These are phyloP conservation scores for Chalcis sispes DNA, from an alignment of 2,888 invertebrate genomes.

Conservation along the genomic window DNA sequence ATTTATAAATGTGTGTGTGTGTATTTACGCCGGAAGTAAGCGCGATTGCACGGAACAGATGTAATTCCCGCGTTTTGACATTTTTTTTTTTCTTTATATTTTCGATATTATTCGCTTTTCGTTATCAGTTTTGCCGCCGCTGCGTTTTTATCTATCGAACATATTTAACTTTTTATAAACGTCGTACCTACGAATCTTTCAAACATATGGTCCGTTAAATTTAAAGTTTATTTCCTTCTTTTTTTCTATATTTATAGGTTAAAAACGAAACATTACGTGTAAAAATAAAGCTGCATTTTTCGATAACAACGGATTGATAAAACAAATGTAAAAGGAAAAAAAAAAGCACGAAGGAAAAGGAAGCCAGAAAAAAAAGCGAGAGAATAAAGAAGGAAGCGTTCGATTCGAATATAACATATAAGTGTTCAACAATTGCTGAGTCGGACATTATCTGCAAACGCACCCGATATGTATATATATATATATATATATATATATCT, in stretches of 20 bases:
- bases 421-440: slow-evolving; percentile 38
- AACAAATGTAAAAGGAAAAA: background rate
- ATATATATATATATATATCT: slow-evolving; percentile 14
- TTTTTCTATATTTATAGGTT: too few species aligned
- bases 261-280: background rate
- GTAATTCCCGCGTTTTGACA: too few species aligned
- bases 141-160: too few species aligned
- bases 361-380: background rate
- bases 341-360: background rate
- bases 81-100: too few species aligned
- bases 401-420: slow-evolving; percentile 46
- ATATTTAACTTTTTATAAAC: too few species aligned
- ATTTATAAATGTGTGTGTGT: background rate
- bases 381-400: slow-evolving; percentile 21
- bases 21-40: background rate
- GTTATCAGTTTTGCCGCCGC: background rate
- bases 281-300: background rate
- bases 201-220: too few species aligned
- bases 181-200: too few species aligned
- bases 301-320: background rate
- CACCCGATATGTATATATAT: background rate
- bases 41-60: background rate
- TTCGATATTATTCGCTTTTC: too few species aligned
- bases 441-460: slow-evolving; percentile 1
- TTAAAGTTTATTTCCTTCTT: too few species aligned